Conservation (phyloP, 2,888 invertebrate species). For the Acronicta psi region DNA sequence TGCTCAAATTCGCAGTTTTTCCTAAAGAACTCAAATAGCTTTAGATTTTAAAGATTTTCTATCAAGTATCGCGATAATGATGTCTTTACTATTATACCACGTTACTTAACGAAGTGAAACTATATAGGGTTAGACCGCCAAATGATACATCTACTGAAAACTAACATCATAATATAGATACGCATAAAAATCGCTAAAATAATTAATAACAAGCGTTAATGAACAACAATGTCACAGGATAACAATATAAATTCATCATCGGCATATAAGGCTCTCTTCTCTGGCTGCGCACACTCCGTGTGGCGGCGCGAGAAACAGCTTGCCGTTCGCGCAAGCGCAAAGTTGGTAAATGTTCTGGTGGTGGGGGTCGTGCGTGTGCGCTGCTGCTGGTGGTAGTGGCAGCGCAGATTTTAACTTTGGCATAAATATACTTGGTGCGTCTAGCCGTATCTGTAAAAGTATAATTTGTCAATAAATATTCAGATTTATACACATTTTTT, state of each 20-base stretch:
- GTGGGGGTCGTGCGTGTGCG: slow-evolving; percentile 86
- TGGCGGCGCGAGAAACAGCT: slow-evolving; percentile 95
- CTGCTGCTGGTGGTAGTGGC: slow-evolving; percentile 85
- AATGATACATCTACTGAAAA: slow-evolving; percentile 38
- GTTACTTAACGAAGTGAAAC: background rate
- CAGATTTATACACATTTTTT: too few relatives aligned
- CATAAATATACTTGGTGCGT: slow-evolving; percentile 91
- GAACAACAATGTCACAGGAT: slow-evolving; percentile 52
- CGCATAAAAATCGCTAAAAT: slow-evolving; percentile 28
- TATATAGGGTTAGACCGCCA: background rate
- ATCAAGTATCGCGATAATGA: background rate
- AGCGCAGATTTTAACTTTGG: slow-evolving; percentile 90
- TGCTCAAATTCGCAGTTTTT: background rate
- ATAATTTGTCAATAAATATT: background rate
- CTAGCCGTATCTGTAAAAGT: slow-evolving; percentile 89
- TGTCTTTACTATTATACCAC: background rate
- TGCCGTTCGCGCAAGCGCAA: slow-evolving; percentile 97
- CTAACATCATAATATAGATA: slow-evolving; percentile 19
- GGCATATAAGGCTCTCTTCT: slow-evolving; percentile 87
- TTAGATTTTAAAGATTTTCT: too few relatives aligned
- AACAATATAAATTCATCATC: slow-evolving; percentile 75
- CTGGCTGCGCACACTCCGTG: slow-evolving; percentile 93
- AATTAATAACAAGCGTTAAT: slow-evolving; percentile 45
- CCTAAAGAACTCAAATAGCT: too few relatives aligned
- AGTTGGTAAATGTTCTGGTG: slow-evolving; percentile 94